Percentiles rank a stretch among this genome's conserved stretches.
These are phyloP conservation scores for Caenorhabditis briggsae DNA, from an alignment of 1,140 invertebrate species.

Conservation along the genomic window DNA sequence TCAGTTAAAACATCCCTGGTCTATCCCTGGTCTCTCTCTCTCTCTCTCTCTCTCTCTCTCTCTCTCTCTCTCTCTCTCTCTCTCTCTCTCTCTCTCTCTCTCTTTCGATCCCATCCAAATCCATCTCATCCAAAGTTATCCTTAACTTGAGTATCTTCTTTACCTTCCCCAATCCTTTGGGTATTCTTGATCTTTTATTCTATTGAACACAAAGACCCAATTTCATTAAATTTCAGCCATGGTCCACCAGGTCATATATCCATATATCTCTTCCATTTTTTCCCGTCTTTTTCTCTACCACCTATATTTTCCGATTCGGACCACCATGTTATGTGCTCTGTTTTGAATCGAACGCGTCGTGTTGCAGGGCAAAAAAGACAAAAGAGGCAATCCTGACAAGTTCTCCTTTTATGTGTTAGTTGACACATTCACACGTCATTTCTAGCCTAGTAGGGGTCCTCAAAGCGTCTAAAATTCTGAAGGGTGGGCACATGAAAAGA, in stretches of 20 bases:
- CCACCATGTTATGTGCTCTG: not conserved
- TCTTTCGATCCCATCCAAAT: not conserved
- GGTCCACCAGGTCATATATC: not conserved
- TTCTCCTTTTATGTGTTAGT: constrained; percentile 16
- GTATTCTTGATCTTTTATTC: no score
- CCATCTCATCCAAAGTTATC: not conserved
- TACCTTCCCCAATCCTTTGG: not conserved
- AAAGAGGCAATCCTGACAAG: not conserved
- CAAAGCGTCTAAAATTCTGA: not conserved
- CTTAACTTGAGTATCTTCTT: not conserved
- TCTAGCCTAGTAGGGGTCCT: no score
- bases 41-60: not conserved
- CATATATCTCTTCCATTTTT: not conserved
- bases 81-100: not conserved
- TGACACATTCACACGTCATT: constrained; percentile 40
- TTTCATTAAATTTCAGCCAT: constrained; percentile 22
- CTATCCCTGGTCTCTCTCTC: no score
- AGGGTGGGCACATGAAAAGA: not conserved
- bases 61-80: not conserved
- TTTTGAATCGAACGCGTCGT: not conserved
- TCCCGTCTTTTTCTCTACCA: not conserved
- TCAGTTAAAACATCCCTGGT: no score
- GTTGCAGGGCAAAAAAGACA: constrained; percentile 1
- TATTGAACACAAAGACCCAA: constrained; percentile 6
- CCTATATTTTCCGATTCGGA: not conserved